Percentiles rank a stretch among this genome's conserved stretches.
Conservation (phyloP, 2,113 vertebrate genomes). For the Rhinoderma darwinii region DNA sequence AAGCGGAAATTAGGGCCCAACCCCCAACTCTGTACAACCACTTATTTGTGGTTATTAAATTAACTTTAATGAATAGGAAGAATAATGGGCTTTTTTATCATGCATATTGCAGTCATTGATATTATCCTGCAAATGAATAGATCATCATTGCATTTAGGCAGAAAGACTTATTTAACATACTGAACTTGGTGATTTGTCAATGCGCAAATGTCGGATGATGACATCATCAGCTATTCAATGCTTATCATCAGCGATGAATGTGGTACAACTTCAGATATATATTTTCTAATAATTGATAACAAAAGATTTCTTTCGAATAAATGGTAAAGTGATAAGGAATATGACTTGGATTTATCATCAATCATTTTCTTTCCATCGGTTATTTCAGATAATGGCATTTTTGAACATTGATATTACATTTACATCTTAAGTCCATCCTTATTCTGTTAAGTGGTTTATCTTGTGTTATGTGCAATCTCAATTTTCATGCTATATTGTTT, state of each 20-base stretch:
- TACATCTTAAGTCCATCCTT: not conserved
- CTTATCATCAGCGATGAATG: conserved; percentile 51
- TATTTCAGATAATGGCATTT: conserved; percentile 5
- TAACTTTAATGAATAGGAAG: not conserved
- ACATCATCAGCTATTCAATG: conserved; percentile 19
- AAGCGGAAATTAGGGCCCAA: not conserved
- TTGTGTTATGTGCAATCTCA: not conserved
- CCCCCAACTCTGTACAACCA: not conserved
- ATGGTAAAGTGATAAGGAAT: not conserved
- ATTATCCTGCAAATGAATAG: not conserved
- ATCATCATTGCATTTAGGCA: conserved; percentile 29
- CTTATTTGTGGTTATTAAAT: conserved; percentile 11
- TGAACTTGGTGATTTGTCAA: conserved; percentile 25
- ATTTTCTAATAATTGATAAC: conserved; percentile 45
- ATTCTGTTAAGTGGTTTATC: not conserved
- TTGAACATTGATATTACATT: not conserved
- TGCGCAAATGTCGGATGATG: conserved; percentile 8
- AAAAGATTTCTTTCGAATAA: conserved; percentile 8
- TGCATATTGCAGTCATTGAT: not conserved
- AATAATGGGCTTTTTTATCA: conserved; percentile 28
- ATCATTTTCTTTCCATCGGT: not conserved
- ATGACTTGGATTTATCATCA: not conserved
- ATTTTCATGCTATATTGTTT: not conserved
- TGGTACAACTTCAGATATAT: conserved; percentile 45
- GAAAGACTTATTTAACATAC: conserved; percentile 42